A percentile compares a stretch with the other conserved stretches of the same genome.
These are phyloP conservation scores for Physeter macrocephalus DNA, from an alignment of 2,113 vertebrate genomes.

Conservation along the genomic window DNA sequence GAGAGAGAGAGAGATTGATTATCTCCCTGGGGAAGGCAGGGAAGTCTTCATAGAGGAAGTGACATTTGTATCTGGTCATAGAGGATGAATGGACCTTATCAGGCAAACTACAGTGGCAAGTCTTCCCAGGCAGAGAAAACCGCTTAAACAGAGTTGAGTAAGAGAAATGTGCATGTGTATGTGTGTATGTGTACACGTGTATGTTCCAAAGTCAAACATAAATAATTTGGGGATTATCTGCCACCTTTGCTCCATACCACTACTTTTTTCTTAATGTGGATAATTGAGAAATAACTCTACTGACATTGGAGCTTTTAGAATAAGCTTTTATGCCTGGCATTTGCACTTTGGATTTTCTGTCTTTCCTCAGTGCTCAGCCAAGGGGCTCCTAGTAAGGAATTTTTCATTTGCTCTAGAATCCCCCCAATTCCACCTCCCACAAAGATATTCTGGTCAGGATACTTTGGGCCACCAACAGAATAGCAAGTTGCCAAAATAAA, in stretches of 20 bases:
- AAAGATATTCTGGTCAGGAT: constrained; percentile 74
- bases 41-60: background rate
- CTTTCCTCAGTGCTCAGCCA: background rate
- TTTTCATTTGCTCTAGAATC: constrained; percentile 68
- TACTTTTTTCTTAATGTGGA: background rate
- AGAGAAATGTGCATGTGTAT: background rate
- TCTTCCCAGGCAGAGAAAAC: background rate
- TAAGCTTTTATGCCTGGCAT: background rate
- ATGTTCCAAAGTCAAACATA: background rate
- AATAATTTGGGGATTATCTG: background rate
- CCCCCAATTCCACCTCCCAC: constrained; percentile 66
- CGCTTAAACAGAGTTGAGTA: background rate
- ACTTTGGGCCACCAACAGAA: constrained; percentile 79
- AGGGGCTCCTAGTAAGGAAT: constrained; percentile 20
- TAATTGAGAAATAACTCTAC: background rate
- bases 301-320: background rate
- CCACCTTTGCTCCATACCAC: background rate
- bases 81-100: background rate
- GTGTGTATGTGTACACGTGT: background rate
- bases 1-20: background rate
- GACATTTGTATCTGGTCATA: background rate
- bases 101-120: background rate
- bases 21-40: background rate
- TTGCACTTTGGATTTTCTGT: background rate
- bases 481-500: constrained; percentile 82